A percentile compares a stretch with the other conserved stretches of the same genome.
Evolutionary conservation across 2,113 vertebrate genomes (phyloP).

Genomic region (Rhynchomys soricoides): DNA sequence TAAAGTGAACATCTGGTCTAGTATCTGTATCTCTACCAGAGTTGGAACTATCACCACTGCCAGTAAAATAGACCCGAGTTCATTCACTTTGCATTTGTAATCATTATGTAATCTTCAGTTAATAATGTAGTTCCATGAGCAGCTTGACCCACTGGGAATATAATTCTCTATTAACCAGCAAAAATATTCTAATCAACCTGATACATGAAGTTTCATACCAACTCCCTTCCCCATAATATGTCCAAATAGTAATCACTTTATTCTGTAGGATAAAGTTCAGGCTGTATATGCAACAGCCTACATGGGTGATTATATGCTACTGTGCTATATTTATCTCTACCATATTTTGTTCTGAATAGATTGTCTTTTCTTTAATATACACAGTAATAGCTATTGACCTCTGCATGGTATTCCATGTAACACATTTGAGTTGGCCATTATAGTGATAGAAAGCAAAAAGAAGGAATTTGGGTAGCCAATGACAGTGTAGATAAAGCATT

Average conservation of each 20-base stretch:
- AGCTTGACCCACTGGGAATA: constrained; percentile 5
- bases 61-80: background rate
- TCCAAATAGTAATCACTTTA: background rate
- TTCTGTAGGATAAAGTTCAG: background rate
- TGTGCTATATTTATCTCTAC: background rate
- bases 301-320: no score
- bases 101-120: background rate
- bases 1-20: background rate
- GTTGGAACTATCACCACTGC: background rate
- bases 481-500: background rate
- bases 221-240: background rate
- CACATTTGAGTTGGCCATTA: constrained; percentile 27
- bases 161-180: background rate
- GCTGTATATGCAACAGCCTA: background rate
- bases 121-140: constrained; percentile 18
- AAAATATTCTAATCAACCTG: constrained; percentile 50
- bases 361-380: constrained; percentile 34
- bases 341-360: background rate
- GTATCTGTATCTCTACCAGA: background rate
- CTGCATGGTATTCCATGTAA: background rate
- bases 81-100: constrained; percentile 24
- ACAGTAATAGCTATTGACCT: background rate
- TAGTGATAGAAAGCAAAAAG: constrained; percentile 25
- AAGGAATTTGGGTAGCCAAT: background rate
- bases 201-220: background rate